Conservation (phyloP, 2,113 vertebrate species). For the Callopanchax toddi region DNA sequence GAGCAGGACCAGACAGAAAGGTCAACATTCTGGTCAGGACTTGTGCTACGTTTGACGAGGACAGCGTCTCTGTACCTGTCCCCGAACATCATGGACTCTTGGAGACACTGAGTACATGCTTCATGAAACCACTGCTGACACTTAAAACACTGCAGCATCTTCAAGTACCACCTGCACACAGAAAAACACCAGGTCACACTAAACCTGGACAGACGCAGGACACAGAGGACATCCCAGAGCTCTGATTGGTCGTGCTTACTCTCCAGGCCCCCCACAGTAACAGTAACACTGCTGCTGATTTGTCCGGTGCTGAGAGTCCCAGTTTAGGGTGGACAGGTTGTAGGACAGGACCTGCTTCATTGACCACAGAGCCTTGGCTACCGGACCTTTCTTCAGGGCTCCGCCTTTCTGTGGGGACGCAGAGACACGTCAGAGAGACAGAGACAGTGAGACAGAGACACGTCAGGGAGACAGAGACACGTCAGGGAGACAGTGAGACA, state of each 20-base stretch:
- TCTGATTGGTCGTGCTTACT: constrained; percentile 79
- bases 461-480: neutral
- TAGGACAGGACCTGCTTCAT: constrained; percentile 95
- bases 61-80: constrained; percentile 81
- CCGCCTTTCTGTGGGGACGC: constrained; percentile 87
- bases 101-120: constrained; percentile 95
- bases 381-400: constrained; percentile 92
- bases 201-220: neutral
- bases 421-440: neutral
- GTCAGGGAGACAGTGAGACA: too few species aligned
- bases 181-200: constrained; percentile 52
- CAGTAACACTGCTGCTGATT: constrained; percentile 98
- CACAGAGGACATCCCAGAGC: neutral
- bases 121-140: constrained; percentile 98
- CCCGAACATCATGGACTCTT: constrained; percentile 93
- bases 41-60: too few species aligned
- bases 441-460: neutral
- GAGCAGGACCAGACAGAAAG: neutral
- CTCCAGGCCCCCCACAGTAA: constrained; percentile 93
- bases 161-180: constrained; percentile 90
- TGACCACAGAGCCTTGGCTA: constrained; percentile 87
- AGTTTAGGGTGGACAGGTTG: constrained; percentile 86
- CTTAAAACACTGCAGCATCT: constrained; percentile 94
- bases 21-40: neutral
- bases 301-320: constrained; percentile 90